Conservation (phyloP, 2,888 invertebrate genomes). For the Amblyjoppa proteus region DNA sequence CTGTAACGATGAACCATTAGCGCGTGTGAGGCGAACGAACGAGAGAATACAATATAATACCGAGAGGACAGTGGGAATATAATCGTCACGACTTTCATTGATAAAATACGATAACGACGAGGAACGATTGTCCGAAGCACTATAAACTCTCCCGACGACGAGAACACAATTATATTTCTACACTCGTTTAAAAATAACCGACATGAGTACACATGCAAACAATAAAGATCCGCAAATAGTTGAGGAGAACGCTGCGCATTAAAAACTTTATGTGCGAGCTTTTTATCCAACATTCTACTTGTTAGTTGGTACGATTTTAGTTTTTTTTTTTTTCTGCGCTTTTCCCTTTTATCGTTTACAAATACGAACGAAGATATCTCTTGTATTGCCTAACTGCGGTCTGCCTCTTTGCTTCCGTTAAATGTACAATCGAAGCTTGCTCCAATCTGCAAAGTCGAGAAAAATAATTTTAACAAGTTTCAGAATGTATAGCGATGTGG, state of each 20-base stretch:
- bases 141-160: not conserved
- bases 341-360: constrained; percentile 1
- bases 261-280: constrained; percentile 27
- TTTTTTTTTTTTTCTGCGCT: constrained; percentile 8
- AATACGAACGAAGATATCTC: constrained; percentile 15
- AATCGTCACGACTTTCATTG: constrained; percentile 29
- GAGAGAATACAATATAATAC: constrained; percentile 2
- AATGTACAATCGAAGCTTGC: constrained; percentile 5
- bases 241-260: not conserved
- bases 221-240: constrained; percentile 28
- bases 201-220: constrained; percentile 13
- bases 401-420: not conserved
- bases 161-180: constrained; percentile 30
- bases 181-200: constrained; percentile 34
- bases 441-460: not conserved
- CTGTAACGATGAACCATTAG: constrained; percentile 65
- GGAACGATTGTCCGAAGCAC: constrained; percentile 24
- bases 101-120: constrained; percentile 6
- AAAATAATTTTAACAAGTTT: constrained; percentile 8
- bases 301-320: no score
- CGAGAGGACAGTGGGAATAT: constrained; percentile 14
- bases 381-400: constrained; percentile 5
- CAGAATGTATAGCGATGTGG: not conserved
- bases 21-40: constrained; percentile 8
- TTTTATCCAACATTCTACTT: constrained; percentile 12